phyloP scores from a whole-genome alignment of 2,113 vertebrate species.

The Notothenia coriiceps region DNA sequence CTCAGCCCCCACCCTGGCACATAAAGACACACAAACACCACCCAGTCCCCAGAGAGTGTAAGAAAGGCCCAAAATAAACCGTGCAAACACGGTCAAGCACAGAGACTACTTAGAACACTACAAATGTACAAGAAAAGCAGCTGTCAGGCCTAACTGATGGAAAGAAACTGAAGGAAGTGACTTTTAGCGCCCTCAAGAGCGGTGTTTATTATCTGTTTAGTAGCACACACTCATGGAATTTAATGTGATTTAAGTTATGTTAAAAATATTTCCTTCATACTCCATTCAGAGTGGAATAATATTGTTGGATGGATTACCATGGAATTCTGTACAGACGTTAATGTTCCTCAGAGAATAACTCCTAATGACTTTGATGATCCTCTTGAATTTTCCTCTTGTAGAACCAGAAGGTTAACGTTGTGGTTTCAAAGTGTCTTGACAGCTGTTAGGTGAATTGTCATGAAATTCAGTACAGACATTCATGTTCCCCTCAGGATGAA shows the following conservation, averaged over 20 bases:
- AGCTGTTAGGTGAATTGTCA: background rate
- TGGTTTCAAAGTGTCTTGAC: background rate
- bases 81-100: slow-evolving; percentile 9
- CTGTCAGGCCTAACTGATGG: background rate
- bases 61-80: slow-evolving; percentile 57
- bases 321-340: background rate
- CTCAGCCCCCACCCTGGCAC: slow-evolving; percentile 32
- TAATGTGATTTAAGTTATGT: background rate
- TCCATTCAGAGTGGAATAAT: background rate
- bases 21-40: slow-evolving; percentile 50
- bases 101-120: slow-evolving; percentile 28
- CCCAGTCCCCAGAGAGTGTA: slow-evolving; percentile 32
- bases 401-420: background rate
- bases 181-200: background rate
- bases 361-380: background rate
- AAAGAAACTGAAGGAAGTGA: background rate
- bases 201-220: background rate
- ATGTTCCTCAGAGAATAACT: background rate
- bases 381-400: background rate
- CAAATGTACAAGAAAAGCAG: slow-evolving; percentile 7
- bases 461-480: background rate
- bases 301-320: background rate
- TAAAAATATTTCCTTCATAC: background rate
- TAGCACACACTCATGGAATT: background rate
- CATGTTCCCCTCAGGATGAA: background rate